phyloP scores from a whole-genome alignment of 2,113 vertebrate genomes.

The Leucoraja erinaceus region DNA sequence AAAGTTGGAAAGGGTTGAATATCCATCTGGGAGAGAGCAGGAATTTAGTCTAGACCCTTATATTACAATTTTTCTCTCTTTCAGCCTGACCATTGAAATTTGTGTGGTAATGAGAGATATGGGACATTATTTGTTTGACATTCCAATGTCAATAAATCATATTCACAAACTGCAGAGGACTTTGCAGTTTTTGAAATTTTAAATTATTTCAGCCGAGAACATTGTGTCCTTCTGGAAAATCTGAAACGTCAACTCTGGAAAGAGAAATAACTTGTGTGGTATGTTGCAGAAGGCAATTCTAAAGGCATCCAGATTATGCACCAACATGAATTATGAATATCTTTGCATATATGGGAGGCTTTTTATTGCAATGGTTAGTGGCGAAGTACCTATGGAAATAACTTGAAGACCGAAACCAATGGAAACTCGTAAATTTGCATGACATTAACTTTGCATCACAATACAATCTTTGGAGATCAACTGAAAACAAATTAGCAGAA shows the following conservation, averaged over 20 bases:
- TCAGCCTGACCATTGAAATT: neutral
- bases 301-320: neutral
- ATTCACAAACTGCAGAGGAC: neutral
- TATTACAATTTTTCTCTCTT: neutral
- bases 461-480: too few relatives aligned
- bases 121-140: neutral
- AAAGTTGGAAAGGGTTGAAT: neutral
- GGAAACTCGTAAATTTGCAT: neutral
- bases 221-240: neutral
- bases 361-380: too few relatives aligned
- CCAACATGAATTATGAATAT: neutral
- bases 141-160: neutral
- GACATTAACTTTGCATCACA: too few relatives aligned
- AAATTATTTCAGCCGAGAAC: neutral
- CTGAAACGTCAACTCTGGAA: neutral
- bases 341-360: neutral
- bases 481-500: neutral
- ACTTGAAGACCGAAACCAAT: neutral
- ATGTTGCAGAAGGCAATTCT: neutral
- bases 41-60: neutral
- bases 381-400: too few relatives aligned
- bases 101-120: neutral
- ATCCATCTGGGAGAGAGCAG: neutral
- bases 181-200: neutral
- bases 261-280: neutral